phyloP scores from a whole-genome alignment of 2,113 vertebrate genomes.

The Crotalus horridus region DNA sequence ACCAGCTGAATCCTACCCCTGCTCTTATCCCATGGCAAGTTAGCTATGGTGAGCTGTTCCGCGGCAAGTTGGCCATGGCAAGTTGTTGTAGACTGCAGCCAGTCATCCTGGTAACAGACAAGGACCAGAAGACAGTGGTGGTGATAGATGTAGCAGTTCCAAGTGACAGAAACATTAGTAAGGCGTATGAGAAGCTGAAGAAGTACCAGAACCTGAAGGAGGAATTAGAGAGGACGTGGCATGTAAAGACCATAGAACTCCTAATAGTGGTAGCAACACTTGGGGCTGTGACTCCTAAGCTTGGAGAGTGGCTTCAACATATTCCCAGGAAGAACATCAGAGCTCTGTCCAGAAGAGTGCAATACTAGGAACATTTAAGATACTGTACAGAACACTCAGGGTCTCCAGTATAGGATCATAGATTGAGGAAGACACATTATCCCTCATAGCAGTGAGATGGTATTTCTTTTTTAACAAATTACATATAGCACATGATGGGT shows the following conservation, averaged over 20 bases:
- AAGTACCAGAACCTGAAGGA: neutral
- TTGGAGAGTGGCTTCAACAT: neutral
- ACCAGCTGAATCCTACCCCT: no score
- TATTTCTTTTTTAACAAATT: neutral
- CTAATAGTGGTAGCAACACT: neutral
- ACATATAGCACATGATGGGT: neutral
- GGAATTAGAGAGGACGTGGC: neutral
- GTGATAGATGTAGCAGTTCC: neutral
- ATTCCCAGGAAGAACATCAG: neutral
- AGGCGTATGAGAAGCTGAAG: neutral
- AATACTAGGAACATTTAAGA: neutral
- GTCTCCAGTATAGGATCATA: neutral
- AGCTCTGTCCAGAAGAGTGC: neutral
- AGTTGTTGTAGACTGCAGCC: neutral
- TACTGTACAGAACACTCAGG: neutral
- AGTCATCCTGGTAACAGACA: neutral
- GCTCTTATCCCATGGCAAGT: neutral
- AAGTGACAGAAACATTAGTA: neutral
- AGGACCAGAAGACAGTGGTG: neutral
- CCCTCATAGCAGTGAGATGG: neutral
- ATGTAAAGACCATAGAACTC: neutral
- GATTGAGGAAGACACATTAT: neutral
- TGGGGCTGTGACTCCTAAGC: neutral
- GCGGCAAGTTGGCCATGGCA: no score
- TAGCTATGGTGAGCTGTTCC: neutral